Conservation (phyloP, 1,140 invertebrate genomes). For the Eueides isabella region DNA sequence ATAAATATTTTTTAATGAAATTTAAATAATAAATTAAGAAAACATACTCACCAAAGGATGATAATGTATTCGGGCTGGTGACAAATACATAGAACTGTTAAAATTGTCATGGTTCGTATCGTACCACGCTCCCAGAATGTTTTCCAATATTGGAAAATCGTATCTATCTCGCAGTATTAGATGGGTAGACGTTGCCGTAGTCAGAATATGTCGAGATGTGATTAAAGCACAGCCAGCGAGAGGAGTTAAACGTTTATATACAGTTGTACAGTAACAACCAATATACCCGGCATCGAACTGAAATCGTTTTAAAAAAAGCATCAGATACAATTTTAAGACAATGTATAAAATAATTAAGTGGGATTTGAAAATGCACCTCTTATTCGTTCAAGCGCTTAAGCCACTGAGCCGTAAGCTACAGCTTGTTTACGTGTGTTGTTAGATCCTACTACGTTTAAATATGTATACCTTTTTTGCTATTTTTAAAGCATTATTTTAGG, state of each 20-base stretch:
- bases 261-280: slow-evolving; percentile 56
- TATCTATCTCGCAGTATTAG: slow-evolving; percentile 44
- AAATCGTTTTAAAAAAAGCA: slow-evolving; percentile 7
- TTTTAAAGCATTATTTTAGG: too few relatives aligned
- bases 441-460: too few relatives aligned
- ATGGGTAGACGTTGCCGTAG: slow-evolving; percentile 55
- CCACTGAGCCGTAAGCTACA: too few relatives aligned
- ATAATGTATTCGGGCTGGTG: slow-evolving; percentile 53
- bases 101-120: slow-evolving; percentile 35
- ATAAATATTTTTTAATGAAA: too few relatives aligned
- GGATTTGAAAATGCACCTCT: too few relatives aligned
- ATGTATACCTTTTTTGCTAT: too few relatives aligned
- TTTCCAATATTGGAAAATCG: slow-evolving; percentile 34
- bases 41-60: slow-evolving; percentile 54
- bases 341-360: too few relatives aligned
- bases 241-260: slow-evolving; percentile 42
- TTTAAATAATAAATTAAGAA: neutral
- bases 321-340: neutral
- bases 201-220: slow-evolving; percentile 54
- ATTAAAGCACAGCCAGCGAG: slow-evolving; percentile 51
- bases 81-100: slow-evolving; percentile 53
- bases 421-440: too few relatives aligned
- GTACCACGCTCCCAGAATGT: slow-evolving; percentile 58
- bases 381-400: too few relatives aligned
- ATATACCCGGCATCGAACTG: slow-evolving; percentile 38